phyloP scores from a whole-genome alignment of 2,113 vertebrate genomes.

The Zootoca vivipara region DNA sequence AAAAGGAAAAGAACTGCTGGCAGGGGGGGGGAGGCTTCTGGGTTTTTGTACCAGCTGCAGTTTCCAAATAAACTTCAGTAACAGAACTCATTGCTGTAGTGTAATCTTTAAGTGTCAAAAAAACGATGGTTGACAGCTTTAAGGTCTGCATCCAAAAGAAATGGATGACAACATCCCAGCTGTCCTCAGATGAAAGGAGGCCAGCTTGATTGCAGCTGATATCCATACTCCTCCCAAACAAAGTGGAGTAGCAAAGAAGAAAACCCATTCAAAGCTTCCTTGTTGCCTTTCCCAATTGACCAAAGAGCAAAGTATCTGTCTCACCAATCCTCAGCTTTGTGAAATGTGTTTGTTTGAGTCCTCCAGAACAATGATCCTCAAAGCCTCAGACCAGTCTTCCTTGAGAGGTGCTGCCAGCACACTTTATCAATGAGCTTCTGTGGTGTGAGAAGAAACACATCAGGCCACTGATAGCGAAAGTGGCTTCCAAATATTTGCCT shows the following conservation, averaged over 20 bases:
- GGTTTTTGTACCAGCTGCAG: slow-evolving; percentile 14
- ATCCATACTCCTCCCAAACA: background rate
- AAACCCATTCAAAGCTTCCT: background rate
- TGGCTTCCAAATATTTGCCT: background rate
- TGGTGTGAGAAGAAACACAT: background rate
- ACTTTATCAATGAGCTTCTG: background rate
- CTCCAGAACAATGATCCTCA: background rate
- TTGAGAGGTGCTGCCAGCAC: background rate
- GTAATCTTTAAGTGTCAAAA: slow-evolving; percentile 7
- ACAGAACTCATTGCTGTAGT: background rate
- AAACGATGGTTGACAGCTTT: slow-evolving; percentile 16
- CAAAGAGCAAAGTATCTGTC: background rate
- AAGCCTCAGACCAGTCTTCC: background rate
- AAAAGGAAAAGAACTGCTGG: background rate
- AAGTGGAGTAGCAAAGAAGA: background rate
- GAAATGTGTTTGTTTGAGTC: background rate
- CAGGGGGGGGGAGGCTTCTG: background rate
- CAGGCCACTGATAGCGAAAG: background rate
- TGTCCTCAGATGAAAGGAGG: slow-evolving; percentile 12
- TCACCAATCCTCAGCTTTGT: background rate
- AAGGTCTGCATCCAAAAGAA: slow-evolving; percentile 17
- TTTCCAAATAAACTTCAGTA: slow-evolving; percentile 23
- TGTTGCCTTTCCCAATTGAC: background rate
- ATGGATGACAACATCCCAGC: slow-evolving; percentile 26
- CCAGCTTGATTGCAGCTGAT: background rate